Evolutionary conservation across 1,140 invertebrate genomes (phyloP), one percentile per base, ranked within the genome.

Genomic region (Epicauta chinensis): DNA sequence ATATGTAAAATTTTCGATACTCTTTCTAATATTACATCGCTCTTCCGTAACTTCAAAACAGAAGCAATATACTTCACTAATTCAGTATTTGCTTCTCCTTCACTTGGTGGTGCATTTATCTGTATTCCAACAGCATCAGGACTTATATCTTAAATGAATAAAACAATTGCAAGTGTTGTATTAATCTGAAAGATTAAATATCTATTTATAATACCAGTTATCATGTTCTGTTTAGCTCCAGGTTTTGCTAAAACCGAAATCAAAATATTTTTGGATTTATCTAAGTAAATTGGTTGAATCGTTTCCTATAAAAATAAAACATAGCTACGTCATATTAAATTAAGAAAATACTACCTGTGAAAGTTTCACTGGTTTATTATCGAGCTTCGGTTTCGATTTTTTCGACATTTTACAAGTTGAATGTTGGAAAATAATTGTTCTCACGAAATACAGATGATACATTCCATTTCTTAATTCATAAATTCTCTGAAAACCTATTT

Each of bases 221-320:
- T 76, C 16, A 72, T 73, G 65, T 84, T 88, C 41, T 78, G 74
- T 71, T 87, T 89, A 0, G 86, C 81, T 41, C 86, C 86, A 16
- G 87, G 87, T 70, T 89, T 90, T 0, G 85, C 86, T 54, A 81
- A 71, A 37, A 90, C 76, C 71, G 79, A 77, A 23, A 88, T 80
- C 6, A 71, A 52, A 49, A 86, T 76, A 61, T 82, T 77, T 10
- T 83, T 83, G 38, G 68, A 60, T 70, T 84, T 83, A 59, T 82
- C 71, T 30, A 75, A 13, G 16, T 55, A 63, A 13, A 84, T 63
- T 29, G 80, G 75, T 38, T 72, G 70, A 15, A 49, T 40, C 41
- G 15, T 29, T 47, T 52, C 17, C 53, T 55, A 32, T 44, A 52
- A 52, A 38, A 34, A 37, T 35, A 36, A 16, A 36, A 44, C n/a